A percentile compares a stretch with the other conserved stretches of the same genome.
Conservation (phyloP, 2,113 vertebrate species). For the Mustela nigripes region DNA sequence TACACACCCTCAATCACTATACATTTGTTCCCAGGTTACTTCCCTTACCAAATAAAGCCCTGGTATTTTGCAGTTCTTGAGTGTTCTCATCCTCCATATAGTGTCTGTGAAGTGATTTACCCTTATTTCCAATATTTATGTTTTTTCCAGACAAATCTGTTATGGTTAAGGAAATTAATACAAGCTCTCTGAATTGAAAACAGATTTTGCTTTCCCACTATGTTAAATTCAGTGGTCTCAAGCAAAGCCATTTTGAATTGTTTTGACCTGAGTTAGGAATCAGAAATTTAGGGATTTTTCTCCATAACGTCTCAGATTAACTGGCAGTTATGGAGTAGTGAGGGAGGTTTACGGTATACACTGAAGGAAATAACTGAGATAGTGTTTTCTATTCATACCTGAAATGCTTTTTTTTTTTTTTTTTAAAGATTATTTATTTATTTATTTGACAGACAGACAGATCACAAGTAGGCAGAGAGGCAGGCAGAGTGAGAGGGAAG, state of each 20-base stretch:
- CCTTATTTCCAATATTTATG: neutral
- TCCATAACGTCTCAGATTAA: neutral
- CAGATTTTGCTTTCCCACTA: slow-evolving; percentile 49
- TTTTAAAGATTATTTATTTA: too few species aligned
- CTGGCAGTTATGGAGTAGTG: neutral
- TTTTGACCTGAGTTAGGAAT: neutral
- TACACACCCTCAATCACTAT: neutral
- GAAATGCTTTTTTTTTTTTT: neutral
- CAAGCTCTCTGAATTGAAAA: slow-evolving; percentile 39
- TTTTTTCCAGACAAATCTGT: neutral
- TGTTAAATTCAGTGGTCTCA: slow-evolving; percentile 28
- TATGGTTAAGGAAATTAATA: slow-evolving; percentile 1
- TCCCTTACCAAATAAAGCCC: slow-evolving; percentile 5
- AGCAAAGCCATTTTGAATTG: neutral
- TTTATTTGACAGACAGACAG: too few species aligned
- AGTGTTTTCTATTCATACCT: neutral
- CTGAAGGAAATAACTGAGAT: neutral
- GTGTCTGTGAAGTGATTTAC: neutral
- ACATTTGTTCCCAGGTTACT: neutral
- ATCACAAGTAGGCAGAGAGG: too few species aligned
- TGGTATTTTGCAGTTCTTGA: neutral
- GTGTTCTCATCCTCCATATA: neutral
- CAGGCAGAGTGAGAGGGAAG: too few species aligned
- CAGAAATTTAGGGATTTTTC: neutral
- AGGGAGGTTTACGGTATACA: neutral